These are phyloP conservation scores for Aphodius granarius DNA, from an alignment of 2,888 invertebrate genomes.

Conservation along the genomic window DNA sequence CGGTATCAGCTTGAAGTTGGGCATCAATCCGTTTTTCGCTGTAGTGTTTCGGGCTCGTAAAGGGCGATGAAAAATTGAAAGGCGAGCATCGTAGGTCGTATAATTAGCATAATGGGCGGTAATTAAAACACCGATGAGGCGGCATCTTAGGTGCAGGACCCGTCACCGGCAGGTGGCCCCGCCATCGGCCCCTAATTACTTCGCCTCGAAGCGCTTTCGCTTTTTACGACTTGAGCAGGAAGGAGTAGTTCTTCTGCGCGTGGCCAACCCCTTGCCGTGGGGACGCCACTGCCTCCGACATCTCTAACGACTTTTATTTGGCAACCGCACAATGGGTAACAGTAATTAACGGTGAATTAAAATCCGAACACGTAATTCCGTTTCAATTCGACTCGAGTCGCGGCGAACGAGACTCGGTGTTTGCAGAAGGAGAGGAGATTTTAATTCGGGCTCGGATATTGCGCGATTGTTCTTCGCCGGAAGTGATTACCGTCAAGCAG, in stretches of 20 bases:
- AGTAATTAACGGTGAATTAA: conserved; percentile 38
- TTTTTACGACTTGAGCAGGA: conserved; percentile 12
- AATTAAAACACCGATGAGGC: conserved; percentile 42
- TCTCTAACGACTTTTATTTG: conserved; percentile 36
- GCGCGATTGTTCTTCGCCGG: conserved; percentile 13
- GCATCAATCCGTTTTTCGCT: background rate
- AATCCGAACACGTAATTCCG: conserved; percentile 37
- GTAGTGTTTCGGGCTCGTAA: conserved; percentile 1
- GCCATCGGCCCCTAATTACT: conserved; percentile 36
- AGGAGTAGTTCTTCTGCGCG: background rate
- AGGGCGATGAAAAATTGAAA: conserved; percentile 36
- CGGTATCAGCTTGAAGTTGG: background rate
- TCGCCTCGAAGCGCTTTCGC: conserved; percentile 18
- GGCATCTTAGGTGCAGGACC: conserved; percentile 37
- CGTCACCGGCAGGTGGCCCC: conserved; percentile 38
- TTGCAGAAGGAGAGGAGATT: conserved; percentile 24
- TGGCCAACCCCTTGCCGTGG: background rate
- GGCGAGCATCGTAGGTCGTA: conserved; percentile 33
- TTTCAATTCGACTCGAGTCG: conserved; percentile 32
- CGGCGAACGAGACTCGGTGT: too few relatives aligned
- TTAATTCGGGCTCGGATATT: conserved; percentile 15
- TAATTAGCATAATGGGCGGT: conserved; percentile 42
- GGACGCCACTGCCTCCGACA: conserved; percentile 15
- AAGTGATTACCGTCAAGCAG: conserved; percentile 7
- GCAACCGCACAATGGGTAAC: conserved; percentile 30